A percentile compares a stretch with the other conserved stretches of the same genome.
Evolutionary conservation across 2,888 invertebrate species (phyloP).

Genomic region (Coleophora deauratella): DNA sequence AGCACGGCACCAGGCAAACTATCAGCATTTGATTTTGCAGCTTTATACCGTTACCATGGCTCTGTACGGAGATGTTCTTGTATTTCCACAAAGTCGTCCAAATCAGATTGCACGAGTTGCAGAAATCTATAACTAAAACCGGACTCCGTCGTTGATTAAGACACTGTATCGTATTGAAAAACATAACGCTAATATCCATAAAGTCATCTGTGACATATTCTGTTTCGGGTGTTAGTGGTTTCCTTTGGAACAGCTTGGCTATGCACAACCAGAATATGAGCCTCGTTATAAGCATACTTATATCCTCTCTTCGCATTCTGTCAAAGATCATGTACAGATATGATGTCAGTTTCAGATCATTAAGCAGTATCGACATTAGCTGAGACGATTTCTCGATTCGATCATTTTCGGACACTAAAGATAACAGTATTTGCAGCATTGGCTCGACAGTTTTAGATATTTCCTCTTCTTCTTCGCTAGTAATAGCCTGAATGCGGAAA

Average conservation of each 20-base stretch:
- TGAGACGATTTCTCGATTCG: conserved; percentile 48
- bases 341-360: conserved; percentile 45
- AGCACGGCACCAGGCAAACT: conserved; percentile 77
- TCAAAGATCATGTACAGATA: conserved; percentile 48
- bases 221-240: conserved; percentile 38
- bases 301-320: conserved; percentile 54
- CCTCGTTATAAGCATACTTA: conserved; percentile 61
- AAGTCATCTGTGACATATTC: conserved; percentile 46
- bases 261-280: conserved; percentile 59
- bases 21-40: conserved; percentile 76
- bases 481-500: conserved; percentile 59
- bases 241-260: conserved; percentile 41
- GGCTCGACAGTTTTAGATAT: conserved; percentile 70
- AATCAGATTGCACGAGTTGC: conserved; percentile 43
- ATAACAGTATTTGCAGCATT: conserved; percentile 70
- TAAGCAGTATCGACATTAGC: conserved; percentile 35
- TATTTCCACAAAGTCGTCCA: conserved; percentile 38
- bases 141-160: conserved; percentile 41
- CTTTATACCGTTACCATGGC: conserved; percentile 33
- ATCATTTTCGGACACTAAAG: conserved; percentile 67
- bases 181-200: conserved; percentile 39
- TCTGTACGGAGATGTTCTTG: conserved; percentile 25
- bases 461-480: conserved; percentile 63
- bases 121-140: conserved; percentile 41
- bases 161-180: conserved; percentile 43